A percentile compares a stretch with the other conserved stretches of the same genome.
Evolutionary conservation across 2,888 invertebrate genomes (phyloP).

Genomic region (Eupsilia transversa): DNA sequence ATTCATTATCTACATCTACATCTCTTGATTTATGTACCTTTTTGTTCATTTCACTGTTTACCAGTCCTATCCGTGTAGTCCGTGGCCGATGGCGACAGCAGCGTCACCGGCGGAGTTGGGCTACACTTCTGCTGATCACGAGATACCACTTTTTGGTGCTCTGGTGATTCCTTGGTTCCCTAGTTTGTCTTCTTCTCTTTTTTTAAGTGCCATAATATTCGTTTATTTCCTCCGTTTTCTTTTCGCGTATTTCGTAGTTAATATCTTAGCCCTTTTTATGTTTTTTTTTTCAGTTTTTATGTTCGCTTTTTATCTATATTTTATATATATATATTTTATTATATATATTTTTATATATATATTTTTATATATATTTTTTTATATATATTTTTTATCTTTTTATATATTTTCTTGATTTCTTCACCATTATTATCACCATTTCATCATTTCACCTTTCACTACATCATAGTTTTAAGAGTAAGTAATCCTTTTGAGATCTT

Average conservation of each 20-base stretch:
- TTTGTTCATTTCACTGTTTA: background rate
- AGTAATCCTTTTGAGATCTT: conserved; percentile 22
- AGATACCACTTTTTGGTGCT: background rate
- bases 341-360: too few relatives aligned
- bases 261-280: background rate
- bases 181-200: background rate
- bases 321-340: too few relatives aligned
- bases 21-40: background rate
- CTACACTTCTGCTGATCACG: conserved; percentile 49
- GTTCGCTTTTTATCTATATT: background rate
- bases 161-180: conserved; percentile 41
- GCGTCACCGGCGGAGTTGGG: conserved; percentile 40
- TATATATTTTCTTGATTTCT: background rate
- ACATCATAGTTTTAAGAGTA: conserved; percentile 37
- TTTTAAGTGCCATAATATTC: background rate
- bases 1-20: background rate
- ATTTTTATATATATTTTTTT: too few relatives aligned
- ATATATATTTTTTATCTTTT: too few relatives aligned
- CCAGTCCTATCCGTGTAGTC: background rate
- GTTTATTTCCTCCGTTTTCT: background rate
- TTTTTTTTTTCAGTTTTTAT: background rate
- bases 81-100: conserved; percentile 44
- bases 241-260: background rate
- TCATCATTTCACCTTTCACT: conserved; percentile 2
- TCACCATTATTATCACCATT: background rate